A percentile compares a stretch with the other conserved stretches of the same genome.
Evolutionary conservation across 2,888 invertebrate genomes (phyloP).

Genomic region (Ischnus inquisitorius): DNA sequence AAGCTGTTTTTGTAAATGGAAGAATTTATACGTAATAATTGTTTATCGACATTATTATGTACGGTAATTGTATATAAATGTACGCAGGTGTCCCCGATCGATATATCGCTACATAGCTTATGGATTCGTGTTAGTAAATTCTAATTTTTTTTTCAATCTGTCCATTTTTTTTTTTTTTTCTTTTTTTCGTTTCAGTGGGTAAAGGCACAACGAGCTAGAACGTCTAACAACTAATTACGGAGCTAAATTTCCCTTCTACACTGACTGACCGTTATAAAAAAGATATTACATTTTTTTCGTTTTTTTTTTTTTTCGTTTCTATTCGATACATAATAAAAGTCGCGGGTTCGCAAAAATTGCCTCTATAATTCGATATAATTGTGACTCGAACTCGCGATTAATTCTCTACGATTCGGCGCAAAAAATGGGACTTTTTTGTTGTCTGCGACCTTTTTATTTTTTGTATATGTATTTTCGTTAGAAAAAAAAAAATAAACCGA

Average conservation of each 20-base stretch:
- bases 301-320: conserved; percentile 38
- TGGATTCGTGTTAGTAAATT: conserved; percentile 34
- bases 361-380: background rate
- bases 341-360: conserved; percentile 41
- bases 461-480: conserved; percentile 49
- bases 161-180: conserved; percentile 16
- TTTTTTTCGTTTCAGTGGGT: conserved; percentile 64
- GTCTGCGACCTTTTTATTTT: conserved; percentile 1
- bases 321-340: conserved; percentile 55
- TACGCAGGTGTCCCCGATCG: conserved; percentile 28
- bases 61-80: conserved; percentile 8
- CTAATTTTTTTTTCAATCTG: conserved; percentile 10
- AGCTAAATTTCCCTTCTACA: conserved; percentile 61
- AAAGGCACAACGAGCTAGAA: conserved; percentile 78
- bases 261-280: conserved; percentile 63
- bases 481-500: conserved; percentile 1
- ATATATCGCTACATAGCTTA: conserved; percentile 45
- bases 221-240: conserved; percentile 68
- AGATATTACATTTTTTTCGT: conserved; percentile 64
- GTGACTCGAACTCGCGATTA: conserved; percentile 10
- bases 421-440: background rate
- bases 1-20: conserved; percentile 30
- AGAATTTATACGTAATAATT: conserved; percentile 1
- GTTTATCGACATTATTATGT: conserved; percentile 2
- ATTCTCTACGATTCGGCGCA: background rate